A percentile compares a stretch with the other conserved stretches of the same genome.
These are phyloP conservation scores for Anhinga anhinga DNA, from an alignment of 2,113 vertebrate species.

Conservation along the genomic window DNA sequence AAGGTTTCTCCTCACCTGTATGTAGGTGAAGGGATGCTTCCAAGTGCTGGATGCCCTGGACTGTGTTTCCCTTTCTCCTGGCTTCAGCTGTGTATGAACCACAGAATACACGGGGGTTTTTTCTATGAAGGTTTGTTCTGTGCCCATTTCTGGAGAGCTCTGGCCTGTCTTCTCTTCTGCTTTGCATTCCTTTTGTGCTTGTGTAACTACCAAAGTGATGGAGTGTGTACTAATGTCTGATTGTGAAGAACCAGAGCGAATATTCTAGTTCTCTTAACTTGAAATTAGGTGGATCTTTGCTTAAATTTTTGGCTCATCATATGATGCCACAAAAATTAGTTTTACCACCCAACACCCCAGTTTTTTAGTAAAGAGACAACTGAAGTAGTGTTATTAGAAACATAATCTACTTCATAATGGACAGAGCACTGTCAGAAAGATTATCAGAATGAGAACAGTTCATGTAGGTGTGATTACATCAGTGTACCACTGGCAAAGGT, in stretches of 20 bases:
- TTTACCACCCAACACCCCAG: not conserved
- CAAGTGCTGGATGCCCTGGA: not conserved
- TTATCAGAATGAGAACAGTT: not conserved
- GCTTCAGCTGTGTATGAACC: not conserved
- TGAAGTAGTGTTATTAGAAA: not conserved
- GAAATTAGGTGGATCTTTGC: not conserved
- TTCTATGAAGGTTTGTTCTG: not conserved
- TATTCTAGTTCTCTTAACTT: not conserved
- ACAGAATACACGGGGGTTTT: accelerated
- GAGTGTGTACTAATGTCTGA: not conserved
- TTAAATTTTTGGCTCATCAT: not conserved
- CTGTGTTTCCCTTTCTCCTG: not conserved
- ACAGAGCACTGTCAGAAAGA: not conserved
- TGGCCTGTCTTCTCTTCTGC: not conserved
- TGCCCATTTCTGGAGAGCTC: not conserved
- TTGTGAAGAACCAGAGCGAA: accelerated
- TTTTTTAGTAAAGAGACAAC: not conserved
- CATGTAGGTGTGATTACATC: not conserved
- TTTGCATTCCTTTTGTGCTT: not conserved
- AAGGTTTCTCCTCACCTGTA: not conserved
- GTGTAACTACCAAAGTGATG: not conserved
- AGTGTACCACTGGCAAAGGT: not conserved
- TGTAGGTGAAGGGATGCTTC: not conserved
- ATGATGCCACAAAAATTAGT: not conserved
- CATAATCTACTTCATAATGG: not conserved